Evolutionary conservation across 2,113 vertebrate species (phyloP), one percentile per base, ranked within the genome.

Genomic region (Labeo rohita): DNA sequence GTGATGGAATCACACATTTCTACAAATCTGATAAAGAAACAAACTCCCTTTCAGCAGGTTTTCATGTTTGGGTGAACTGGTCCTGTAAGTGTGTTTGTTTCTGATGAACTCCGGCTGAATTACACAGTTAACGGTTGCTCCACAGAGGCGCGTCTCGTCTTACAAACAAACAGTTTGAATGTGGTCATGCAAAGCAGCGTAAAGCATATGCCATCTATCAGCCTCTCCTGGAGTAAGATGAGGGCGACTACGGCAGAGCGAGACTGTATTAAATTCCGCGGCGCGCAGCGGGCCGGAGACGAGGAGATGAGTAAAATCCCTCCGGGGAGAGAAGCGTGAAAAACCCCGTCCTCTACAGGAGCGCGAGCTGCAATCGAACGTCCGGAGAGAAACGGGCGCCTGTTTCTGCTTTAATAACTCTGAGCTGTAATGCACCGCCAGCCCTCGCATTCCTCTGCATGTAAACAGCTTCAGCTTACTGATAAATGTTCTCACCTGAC

Each of bases 401-500:
- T 23, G 45, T 65, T 80, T 75, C 39, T 80, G 45, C 72, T 72
- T 43, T 72, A 79, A 88, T 86, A 52, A 65, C 80, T 73, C 16
- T 47, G 15, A 59, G 73, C 49, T 15, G 72, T 34, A 43, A 52
- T 76, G 49, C 23, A 34, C 8, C 7, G 18, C n/a, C 10, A 45
- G 49, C 2, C 4, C 50, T 61, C 72, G 5, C n/a, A 3, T 72
- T 72, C 66, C n/a, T 87, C 39, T 9, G 43, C 82, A 43, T 77
- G 70, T 84, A 80, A 87, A 65, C 77, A 65, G 54, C 54, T 18
- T 56, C 54, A 63, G 16, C 68, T 18, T 45, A n/a, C 39, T 18
- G 49, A 77, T 54, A 5, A 18, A 34, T 8, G 23, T 13, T 23
- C 43, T 74, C 72, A 23, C 43, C 72, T 52, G 74, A 76, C 47